A percentile compares a stretch with the other conserved stretches of the same genome.
Evolutionary conservation across 1,140 invertebrate genomes (phyloP).

Genomic region (Meteorus sp.): DNA sequence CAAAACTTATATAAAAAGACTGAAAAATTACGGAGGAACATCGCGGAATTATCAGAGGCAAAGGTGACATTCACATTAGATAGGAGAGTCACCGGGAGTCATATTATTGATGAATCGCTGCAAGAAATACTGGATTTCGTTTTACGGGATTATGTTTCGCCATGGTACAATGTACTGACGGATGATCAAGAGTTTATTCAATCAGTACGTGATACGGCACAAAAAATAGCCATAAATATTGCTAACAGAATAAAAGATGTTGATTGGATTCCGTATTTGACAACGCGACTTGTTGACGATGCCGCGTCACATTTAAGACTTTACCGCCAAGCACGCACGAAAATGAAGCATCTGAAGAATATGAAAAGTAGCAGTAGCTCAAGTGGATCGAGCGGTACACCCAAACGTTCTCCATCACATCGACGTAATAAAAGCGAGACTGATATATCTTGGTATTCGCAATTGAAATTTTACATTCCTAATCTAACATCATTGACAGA

Average conservation of each 20-base stretch:
- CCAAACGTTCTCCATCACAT: conserved; percentile 61
- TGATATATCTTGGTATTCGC: conserved; percentile 67
- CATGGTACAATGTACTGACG: conserved; percentile 70
- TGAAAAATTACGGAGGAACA: conserved; percentile 51
- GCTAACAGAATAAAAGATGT: conserved; percentile 78
- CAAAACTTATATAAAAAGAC: conserved; percentile 56
- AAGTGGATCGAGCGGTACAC: conserved; percentile 55
- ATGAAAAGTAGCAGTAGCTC: conserved; percentile 44
- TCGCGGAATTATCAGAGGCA: conserved; percentile 43
- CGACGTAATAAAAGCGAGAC: conserved; percentile 73
- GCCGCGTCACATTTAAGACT: conserved; percentile 84
- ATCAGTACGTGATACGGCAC: conserved; percentile 61
- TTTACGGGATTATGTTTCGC: conserved; percentile 77
- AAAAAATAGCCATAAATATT: conserved; percentile 63
- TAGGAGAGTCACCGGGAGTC: conserved; percentile 66
- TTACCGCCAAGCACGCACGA: conserved; percentile 72
- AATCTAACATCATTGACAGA: conserved; percentile 53
- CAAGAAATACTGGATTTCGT: conserved; percentile 75
- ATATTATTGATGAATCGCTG: conserved; percentile 71
- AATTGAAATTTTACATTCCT: conserved; percentile 56
- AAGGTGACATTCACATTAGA: conserved; percentile 57
- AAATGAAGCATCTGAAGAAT: conserved; percentile 57
- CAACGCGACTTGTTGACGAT: conserved; percentile 86
- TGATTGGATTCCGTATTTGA: conserved; percentile 87
- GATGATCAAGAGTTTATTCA: conserved; percentile 62